Conservation (phyloP, 2,113 vertebrate species). For the Amphilophus citrinellus region DNA sequence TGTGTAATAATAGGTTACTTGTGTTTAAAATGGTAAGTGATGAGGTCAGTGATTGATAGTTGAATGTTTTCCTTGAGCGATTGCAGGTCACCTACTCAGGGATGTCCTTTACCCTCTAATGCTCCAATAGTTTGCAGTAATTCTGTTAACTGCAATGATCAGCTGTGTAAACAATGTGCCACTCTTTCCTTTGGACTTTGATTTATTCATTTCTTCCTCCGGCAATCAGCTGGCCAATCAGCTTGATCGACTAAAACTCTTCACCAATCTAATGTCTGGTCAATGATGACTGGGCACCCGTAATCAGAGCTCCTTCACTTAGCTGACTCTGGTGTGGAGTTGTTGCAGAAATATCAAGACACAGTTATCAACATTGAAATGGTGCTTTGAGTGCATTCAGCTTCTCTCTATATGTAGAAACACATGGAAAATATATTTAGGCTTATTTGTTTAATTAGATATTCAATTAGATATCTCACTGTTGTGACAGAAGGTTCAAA, state of each 20-base stretch:
- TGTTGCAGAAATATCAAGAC: conserved; percentile 34
- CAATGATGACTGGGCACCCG: not conserved
- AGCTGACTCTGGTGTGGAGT: conserved; percentile 29
- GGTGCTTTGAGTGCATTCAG: conserved; percentile 12
- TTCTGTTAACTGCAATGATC: not conserved
- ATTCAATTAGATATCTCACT: not conserved
- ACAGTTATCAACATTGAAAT: conserved; percentile 31
- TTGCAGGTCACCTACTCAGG: not conserved
- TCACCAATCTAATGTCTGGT: not conserved
- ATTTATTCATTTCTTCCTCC: not conserved
- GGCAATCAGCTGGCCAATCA: not conserved
- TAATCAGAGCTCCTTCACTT: conserved; percentile 36
- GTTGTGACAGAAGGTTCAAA: not conserved
- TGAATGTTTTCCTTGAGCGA: not conserved
- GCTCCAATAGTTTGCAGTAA: not conserved
- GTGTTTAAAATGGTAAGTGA: not conserved
- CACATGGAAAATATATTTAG: not conserved
- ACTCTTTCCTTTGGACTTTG: conserved; percentile 1
- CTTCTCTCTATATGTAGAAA: conserved; percentile 42
- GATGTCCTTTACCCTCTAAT: not conserved
- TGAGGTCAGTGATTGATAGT: not conserved
- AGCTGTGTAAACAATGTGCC: conserved; percentile 1
- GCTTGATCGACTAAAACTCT: not conserved
- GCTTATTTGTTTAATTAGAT: not conserved
- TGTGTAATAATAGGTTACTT: not conserved